Evolutionary conservation across 2,888 invertebrate genomes (phyloP), one percentile per base, ranked within the genome.

Genomic region (Pecten maximus): DNA sequence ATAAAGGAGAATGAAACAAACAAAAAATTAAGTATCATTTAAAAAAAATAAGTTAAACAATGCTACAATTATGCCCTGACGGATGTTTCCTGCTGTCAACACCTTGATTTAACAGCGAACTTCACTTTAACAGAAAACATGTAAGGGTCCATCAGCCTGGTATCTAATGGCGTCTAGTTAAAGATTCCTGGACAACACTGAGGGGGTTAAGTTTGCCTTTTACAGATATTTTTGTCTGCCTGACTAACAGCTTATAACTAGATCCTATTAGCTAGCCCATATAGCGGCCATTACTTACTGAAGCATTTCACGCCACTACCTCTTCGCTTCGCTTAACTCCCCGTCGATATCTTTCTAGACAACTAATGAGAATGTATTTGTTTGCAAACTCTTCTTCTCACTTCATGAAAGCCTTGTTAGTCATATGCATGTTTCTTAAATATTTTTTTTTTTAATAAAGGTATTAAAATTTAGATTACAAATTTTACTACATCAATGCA

Each of bases 191-290:
- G 10, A 54, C 23, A 54, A n/a, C 23, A 15, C 74, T 35, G 35
- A 35, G 35, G 35, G 74, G 0, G 74, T 28, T 35, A 74, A 35
- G 35, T 74, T 74, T 74, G 28, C 74, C 74, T 74, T 74, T 74
- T 74, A 74, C 74, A 74, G 74, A 74, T 74, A 74, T 74, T 74
- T 28, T 16, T 16, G 74, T 74, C 74, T 74, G 74, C 74, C 28
- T 19, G 35, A 54, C 8, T 1, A 74, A 28, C 35, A 35, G 28
- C 35, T 15, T 54, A 35, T 74, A 28, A 74, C 28, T 15, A 74
- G 74, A 74, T 74, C 35, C 74, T 35, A 74, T 74, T 35, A 35
- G 28, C 35, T 12, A 12, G 74, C 16, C 74, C 74, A 74, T 74
- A 6, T 28, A 35, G 35, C 16, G 60, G 35, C 74, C 74, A 74